Base-by-base conservation (phyloP, 2,797 vertebrate species). In the Sebastes itinus region DNA sequence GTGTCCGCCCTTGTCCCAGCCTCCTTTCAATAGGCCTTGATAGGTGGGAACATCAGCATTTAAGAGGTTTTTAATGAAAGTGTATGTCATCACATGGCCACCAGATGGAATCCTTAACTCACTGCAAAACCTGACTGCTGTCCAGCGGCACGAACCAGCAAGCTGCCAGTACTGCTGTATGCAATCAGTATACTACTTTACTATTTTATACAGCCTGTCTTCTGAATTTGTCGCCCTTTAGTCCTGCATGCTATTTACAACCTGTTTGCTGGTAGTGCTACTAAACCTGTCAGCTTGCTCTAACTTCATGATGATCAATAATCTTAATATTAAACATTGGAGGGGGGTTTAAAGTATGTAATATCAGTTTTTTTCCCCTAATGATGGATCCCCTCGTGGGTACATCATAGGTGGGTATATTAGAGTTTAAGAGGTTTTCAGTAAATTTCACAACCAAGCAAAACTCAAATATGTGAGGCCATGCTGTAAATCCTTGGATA, bases 81-180 rank as follows among this genome's bases (percentile, higher is more conserved):
- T 28, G 6, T 33, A 30, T 16, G 16, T 9, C 10, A 66, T 35
- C n/a, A 20, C 1, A 22, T 70, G 52, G 49, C 72, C 89, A 83
- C 81, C 82, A 87, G 89, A 82, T 85, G 89, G 85, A 68, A 18
- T 7, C 68, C 77, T 85, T 74, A 14, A 60, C 72, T 59, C 65
- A 68, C 2, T 38, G 14, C 11, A 69, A 61, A 81, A 58, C 54
- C 2, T 18, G n/a, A 1, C 20, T 14, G 10, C 20, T 30, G n/a
- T 42, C 27, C 27, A 20, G 16, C 7, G 14, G 33, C 32, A n/a
- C 25, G 7, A 46, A 20, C 11, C n/a, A n/a, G 5, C 13, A 16
- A 63, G 6, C 28, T 70, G 30, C 25, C 62, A 76, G 22, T 3
- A 4, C 46, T 58, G 32, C 13, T 32, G 63, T 22, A 28, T 13